phyloP scores from a whole-genome alignment of 64 coral and sea anemone species.

The Montipora efflorescens region DNA sequence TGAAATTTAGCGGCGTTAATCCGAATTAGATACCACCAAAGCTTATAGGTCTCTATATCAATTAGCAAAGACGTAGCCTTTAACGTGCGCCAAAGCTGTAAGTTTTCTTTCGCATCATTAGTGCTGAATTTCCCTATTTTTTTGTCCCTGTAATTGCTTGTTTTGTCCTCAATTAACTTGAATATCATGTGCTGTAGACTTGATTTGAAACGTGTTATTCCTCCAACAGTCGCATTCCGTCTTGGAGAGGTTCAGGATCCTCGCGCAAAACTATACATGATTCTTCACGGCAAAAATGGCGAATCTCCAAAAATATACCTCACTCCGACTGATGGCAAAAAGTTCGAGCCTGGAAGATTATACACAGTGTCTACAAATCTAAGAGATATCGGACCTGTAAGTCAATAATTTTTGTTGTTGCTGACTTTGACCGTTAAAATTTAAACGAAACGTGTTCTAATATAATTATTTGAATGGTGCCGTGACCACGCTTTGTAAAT shows the following conservation, averaged over 20 bases:
- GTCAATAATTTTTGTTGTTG: neutral
- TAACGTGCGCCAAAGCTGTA: too few relatives aligned
- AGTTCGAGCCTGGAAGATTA: slow-evolving; percentile 69
- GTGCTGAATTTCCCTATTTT: too few relatives aligned
- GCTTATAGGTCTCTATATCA: too few relatives aligned
- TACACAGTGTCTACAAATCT: slow-evolving; percentile 80
- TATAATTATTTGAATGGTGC: neutral
- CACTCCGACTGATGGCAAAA: slow-evolving; percentile 51
- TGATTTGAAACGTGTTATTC: neutral
- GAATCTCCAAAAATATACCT: slow-evolving; percentile 71
- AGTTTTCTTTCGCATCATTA: too few relatives aligned
- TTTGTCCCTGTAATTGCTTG: neutral
- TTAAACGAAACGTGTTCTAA: too few relatives aligned
- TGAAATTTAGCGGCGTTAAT: too few relatives aligned
- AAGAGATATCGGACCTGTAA: slow-evolving; percentile 89
- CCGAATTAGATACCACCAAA: too few relatives aligned
- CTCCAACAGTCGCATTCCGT: slow-evolving; percentile 55
- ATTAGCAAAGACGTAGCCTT: too few relatives aligned
- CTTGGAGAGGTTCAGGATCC: slow-evolving; percentile 89
- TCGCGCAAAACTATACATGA: slow-evolving; percentile 78
- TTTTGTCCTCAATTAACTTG: too few relatives aligned
- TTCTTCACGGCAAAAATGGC: slow-evolving; percentile 84
- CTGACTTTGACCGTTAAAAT: too few relatives aligned
- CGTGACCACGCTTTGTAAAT: neutral
- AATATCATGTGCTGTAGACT: too few relatives aligned